A percentile compares a stretch with the other conserved stretches of the same genome.
phyloP scores from a whole-genome alignment of 1,140 invertebrate genomes.

The Drosophila santomea region DNA sequence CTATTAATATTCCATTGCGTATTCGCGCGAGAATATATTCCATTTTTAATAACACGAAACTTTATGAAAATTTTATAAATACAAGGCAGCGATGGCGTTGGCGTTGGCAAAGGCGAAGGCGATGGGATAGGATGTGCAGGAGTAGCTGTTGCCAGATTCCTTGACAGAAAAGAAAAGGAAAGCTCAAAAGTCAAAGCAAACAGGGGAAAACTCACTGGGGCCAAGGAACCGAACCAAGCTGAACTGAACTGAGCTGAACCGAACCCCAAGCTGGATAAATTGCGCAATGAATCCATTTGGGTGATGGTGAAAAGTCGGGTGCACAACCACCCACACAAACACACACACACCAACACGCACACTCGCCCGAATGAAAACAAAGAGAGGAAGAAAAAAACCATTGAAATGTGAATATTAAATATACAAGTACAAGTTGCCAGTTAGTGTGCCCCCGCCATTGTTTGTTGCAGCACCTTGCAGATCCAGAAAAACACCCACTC shows the following conservation, averaged over 20 bases:
- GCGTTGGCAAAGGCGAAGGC: background rate
- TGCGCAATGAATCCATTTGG: slow-evolving; percentile 47
- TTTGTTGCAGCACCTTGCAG: slow-evolving; percentile 23
- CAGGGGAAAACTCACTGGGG: slow-evolving; percentile 41
- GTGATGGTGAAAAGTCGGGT: background rate
- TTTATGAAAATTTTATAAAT: slow-evolving; percentile 77
- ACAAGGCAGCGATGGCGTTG: slow-evolving; percentile 20
- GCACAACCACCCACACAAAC: background rate
- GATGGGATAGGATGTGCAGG: background rate
- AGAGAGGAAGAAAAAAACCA: slow-evolving; percentile 48
- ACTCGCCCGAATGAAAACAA: slow-evolving; percentile 24
- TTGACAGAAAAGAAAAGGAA: slow-evolving; percentile 20
- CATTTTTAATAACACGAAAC: slow-evolving; percentile 80
- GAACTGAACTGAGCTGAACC: background rate
- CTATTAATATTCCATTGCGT: slow-evolving; percentile 77
- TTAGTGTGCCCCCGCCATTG: slow-evolving; percentile 9
- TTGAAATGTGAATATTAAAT: slow-evolving; percentile 81
- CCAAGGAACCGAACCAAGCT: background rate
- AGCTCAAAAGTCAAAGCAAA: slow-evolving; percentile 68
- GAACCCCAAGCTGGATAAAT: slow-evolving; percentile 19
- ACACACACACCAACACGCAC: background rate
- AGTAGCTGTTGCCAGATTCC: slow-evolving; percentile 12
- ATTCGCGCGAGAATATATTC: slow-evolving; percentile 75
- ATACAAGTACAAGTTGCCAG: slow-evolving; percentile 68
- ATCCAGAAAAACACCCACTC: slow-evolving; percentile 13